phyloP scores from a whole-genome alignment of 2,113 vertebrate species.

The Entomyzon cyanotis region DNA sequence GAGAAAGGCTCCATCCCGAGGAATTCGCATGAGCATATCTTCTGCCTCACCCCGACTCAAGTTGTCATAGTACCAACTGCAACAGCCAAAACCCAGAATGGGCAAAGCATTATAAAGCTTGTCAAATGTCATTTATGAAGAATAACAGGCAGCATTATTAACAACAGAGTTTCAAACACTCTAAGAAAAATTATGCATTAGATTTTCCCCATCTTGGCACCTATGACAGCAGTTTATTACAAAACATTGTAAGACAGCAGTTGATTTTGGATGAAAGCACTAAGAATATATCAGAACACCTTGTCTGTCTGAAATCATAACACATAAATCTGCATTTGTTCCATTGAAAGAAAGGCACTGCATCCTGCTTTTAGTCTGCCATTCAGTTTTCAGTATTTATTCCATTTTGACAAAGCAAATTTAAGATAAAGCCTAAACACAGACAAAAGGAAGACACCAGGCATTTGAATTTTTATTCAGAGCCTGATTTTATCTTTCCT shows the following conservation, averaged over 20 bases:
- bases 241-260: background rate
- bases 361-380: background rate
- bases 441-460: background rate
- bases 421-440: background rate
- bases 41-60: conserved; percentile 94
- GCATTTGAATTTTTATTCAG: background rate
- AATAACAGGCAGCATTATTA: background rate
- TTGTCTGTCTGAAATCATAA: background rate
- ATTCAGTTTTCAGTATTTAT: background rate
- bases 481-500: background rate
- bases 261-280: background rate
- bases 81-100: background rate
- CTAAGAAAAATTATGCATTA: background rate
- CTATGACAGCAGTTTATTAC: background rate
- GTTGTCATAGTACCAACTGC: conserved; percentile 93
- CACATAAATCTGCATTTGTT: background rate
- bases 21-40: conserved; percentile 92
- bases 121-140: background rate
- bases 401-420: background rate
- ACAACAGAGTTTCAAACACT: background rate
- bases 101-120: background rate
- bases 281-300: background rate
- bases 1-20: conserved; percentile 95
- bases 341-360: background rate
- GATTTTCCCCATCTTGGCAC: background rate